A percentile compares a stretch with the other conserved stretches of the same genome.
Conservation (phyloP, 2,797 vertebrate genomes). For the Scarus forsteni region DNA sequence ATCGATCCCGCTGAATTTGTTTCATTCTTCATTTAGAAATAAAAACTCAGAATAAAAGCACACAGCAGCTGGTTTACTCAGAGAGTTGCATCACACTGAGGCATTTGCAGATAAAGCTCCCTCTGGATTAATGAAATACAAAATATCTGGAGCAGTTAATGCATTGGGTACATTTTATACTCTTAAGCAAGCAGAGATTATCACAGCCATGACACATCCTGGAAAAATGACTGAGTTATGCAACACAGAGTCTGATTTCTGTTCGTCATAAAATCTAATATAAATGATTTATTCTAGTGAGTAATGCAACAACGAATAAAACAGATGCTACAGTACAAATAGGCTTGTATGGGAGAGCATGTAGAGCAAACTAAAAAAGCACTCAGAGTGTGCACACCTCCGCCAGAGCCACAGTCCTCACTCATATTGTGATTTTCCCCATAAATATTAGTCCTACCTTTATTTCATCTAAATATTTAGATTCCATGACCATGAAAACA, state of each 20-base stretch:
- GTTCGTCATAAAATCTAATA: conserved; percentile 3
- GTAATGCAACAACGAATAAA: not conserved
- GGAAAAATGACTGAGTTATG: conserved; percentile 31
- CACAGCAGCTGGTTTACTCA: conserved; percentile 23
- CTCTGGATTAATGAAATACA: conserved; percentile 58
- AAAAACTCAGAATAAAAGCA: conserved; percentile 7
- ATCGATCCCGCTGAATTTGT: conserved; percentile 37
- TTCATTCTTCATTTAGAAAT: conserved; percentile 36
- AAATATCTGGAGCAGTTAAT: conserved; percentile 61
- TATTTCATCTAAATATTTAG: too few species aligned
- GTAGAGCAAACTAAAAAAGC: too few species aligned
- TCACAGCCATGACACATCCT: conserved; percentile 7
- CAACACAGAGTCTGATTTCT: conserved; percentile 39
- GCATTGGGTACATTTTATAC: conserved; percentile 60
- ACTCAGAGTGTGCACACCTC: too few species aligned
- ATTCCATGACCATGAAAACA: too few species aligned
- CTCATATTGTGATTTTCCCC: too few species aligned
- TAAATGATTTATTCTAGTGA: conserved; percentile 1
- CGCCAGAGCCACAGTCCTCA: too few species aligned
- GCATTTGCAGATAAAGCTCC: conserved; percentile 49
- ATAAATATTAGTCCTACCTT: too few species aligned
- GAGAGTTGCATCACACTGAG: conserved; percentile 56
- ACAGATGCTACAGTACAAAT: conserved; percentile 8
- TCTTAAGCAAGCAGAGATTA: conserved; percentile 47
- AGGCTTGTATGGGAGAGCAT: conserved; percentile 14